phyloP scores from a whole-genome alignment of 2,113 vertebrate species.

The Camelus bactrianus region DNA sequence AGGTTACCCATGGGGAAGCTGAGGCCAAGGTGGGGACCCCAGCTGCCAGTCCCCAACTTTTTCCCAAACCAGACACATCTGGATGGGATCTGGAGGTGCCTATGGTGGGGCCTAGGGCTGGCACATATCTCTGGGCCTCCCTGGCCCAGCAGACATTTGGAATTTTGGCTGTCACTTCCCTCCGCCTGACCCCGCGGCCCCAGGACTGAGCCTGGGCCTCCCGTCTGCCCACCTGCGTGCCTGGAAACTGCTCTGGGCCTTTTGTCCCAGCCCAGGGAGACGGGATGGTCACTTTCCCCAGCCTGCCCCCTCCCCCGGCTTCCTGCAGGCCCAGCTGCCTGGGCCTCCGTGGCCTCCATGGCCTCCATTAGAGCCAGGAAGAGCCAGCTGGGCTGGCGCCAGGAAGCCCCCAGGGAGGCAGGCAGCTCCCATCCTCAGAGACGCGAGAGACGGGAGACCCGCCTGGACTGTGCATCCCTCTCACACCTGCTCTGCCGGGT shows the following conservation, averaged over 20 bases:
- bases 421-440: not conserved
- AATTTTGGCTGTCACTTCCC: not conserved
- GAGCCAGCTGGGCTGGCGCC: not conserved
- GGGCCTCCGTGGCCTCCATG: not conserved
- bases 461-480: accelerated
- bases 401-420: not conserved
- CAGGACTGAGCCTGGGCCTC: accelerated
- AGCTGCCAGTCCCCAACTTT: not conserved
- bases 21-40: not conserved
- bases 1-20: not conserved
- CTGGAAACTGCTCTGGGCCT: not conserved
- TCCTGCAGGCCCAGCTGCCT: conserved; percentile 56
- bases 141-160: not conserved
- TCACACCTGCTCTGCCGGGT: not conserved
- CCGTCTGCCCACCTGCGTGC: not conserved
- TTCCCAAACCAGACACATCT: not conserved
- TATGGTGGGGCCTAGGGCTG: not conserved
- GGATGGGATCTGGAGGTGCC: not conserved
- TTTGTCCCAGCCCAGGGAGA: not conserved
- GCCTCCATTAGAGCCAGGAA: accelerated
- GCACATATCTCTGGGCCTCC: not conserved
- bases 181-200: not conserved
- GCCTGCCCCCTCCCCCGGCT: not conserved
- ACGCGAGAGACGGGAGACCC: not conserved
- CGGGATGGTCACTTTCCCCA: not conserved